Conservation (phyloP, 2,888 invertebrate species). For the Pomacea canaliculata region DNA sequence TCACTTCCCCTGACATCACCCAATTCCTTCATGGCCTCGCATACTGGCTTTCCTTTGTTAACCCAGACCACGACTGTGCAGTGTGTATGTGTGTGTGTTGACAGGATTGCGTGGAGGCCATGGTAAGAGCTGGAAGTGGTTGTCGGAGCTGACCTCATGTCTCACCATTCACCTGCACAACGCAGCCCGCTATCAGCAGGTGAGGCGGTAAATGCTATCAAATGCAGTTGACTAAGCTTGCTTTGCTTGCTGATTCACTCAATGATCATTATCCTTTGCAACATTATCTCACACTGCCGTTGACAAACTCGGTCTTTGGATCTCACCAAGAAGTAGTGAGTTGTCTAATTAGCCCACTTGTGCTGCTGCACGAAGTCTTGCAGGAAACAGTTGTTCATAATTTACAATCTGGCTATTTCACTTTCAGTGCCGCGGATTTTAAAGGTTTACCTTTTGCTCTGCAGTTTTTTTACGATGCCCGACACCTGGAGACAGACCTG, state of each 20-base stretch:
- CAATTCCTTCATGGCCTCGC: too few relatives aligned
- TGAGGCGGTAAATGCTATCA: constrained; percentile 27
- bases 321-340: too few relatives aligned
- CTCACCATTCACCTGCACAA: constrained; percentile 59
- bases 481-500: constrained; percentile 57
- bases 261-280: not conserved
- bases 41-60: not conserved
- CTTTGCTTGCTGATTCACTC: not conserved
- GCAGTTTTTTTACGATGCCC: constrained; percentile 59
- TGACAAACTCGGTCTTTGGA: not conserved
- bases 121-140: constrained; percentile 62
- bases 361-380: too few relatives aligned
- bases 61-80: too few relatives aligned
- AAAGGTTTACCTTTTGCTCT: constrained; percentile 2
- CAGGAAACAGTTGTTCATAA: too few relatives aligned
- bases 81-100: too few relatives aligned
- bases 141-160: constrained; percentile 56
- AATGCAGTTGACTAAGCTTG: not conserved
- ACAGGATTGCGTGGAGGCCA: constrained; percentile 62
- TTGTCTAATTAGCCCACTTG: too few relatives aligned
- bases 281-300: not conserved
- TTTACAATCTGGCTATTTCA: too few relatives aligned
- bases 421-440: too few relatives aligned
- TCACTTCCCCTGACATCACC: constrained; percentile 15
- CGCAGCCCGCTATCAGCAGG: constrained; percentile 65